These are phyloP conservation scores for Dendropsophus ebraccatus DNA, from an alignment of 2,113 vertebrate species.

Conservation along the genomic window DNA sequence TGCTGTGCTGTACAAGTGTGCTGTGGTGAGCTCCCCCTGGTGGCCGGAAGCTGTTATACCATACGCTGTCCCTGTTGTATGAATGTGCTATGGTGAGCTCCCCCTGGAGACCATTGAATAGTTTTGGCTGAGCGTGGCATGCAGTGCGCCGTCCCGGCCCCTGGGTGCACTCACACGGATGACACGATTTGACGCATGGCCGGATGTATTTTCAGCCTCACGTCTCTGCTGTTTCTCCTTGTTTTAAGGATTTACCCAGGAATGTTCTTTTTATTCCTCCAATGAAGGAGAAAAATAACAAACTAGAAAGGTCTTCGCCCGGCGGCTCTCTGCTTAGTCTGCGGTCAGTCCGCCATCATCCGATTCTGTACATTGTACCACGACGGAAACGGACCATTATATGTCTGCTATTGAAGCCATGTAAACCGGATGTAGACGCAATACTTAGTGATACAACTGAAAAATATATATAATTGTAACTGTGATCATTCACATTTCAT, in stretches of 20 bases:
- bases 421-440: neutral
- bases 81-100: no score
- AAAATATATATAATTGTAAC: no score
- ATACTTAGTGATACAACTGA: no score
- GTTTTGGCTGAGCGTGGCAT: neutral
- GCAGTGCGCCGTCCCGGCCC: neutral
- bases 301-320: neutral
- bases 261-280: conserved; percentile 23
- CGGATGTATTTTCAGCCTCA: no score
- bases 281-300: conserved; percentile 43
- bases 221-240: no score
- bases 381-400: neutral
- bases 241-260: conserved; percentile 13
- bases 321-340: conserved; percentile 21
- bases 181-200: conserved; percentile 25
- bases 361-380: neutral
- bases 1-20: no score
- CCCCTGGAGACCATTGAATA: neutral
- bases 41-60: no score
- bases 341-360: neutral
- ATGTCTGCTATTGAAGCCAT: neutral
- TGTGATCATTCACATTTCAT: no score
- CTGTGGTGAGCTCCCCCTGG: no score
- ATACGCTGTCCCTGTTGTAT: no score
- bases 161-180: neutral